A percentile compares a stretch with the other conserved stretches of the same genome.
Conservation (phyloP, 2,797 vertebrate genomes). For the Ficedula albicollis region DNA sequence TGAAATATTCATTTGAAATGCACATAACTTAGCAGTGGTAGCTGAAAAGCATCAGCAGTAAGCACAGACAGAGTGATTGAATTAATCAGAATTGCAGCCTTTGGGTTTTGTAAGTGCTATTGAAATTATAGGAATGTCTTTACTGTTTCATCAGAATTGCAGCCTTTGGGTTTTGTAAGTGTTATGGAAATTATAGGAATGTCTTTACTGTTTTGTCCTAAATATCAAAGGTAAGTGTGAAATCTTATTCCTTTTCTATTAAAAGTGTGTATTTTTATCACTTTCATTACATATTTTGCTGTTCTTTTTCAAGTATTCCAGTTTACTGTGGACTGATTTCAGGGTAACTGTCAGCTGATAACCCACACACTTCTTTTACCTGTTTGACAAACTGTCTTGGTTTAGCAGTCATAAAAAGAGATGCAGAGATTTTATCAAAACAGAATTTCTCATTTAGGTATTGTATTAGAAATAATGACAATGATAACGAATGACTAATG, state of each 20-base stretch:
- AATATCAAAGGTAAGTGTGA: background rate
- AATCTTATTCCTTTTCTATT: background rate
- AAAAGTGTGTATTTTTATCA: background rate
- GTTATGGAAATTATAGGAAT: background rate
- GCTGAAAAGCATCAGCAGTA: background rate
- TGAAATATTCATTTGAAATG: background rate
- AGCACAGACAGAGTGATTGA: background rate
- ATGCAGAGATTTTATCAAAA: background rate
- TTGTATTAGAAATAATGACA: background rate
- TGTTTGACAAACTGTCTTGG: background rate
- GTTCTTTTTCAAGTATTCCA: background rate
- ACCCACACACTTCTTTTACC: background rate
- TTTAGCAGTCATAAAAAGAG: background rate
- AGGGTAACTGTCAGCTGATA: background rate
- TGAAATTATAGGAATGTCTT: background rate
- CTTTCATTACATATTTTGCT: background rate
- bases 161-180: background rate
- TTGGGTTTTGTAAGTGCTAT: background rate
- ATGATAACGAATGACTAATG: rapidly evolving
- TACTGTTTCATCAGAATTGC: background rate
- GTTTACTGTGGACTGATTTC: background rate
- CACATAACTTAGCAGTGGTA: background rate
- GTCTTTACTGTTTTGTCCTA: background rate
- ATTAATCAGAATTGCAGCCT: background rate
- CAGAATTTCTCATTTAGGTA: background rate